Evolutionary conservation across 2,113 vertebrate species (phyloP), one percentile per base, ranked within the genome.

Genomic region (Centrocercus urophasianus): DNA sequence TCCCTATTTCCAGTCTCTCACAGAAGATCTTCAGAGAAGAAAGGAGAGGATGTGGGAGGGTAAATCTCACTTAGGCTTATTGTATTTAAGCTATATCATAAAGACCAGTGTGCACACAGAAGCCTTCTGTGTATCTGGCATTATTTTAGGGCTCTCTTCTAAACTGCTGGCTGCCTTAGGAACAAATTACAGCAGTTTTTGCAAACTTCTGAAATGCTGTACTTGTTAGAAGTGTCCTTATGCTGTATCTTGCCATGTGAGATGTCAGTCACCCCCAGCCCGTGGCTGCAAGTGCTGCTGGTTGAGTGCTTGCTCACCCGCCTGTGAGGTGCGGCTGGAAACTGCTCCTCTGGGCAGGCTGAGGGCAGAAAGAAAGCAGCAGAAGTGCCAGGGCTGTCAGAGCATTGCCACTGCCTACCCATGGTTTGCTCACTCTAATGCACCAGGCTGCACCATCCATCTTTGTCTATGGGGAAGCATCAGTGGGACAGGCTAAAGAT

Each of bases 261-360:
- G 45, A n/a, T 54, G 25, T 48, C 34, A 21, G 36, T 60, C 42
- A 48, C 54, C 32, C 17, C 17, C 73, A 73, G 28, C 10, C 48
- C 13, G 34, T 24, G 42, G 40, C 54, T 40, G 50, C 38, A 17
- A 60, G 27, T 43, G 2, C 42, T 42, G 67, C 52, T 2, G 0
- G 0, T 13, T 36, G 2, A 5, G 66, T 77, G 78, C 72, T 50
- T 6, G 7, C 27, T 63, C 56, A 66, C 25, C 54, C 3, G 0
- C 14, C 64, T 47, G 16, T 13, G 52, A 9, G 7, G 4, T 25
- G 40, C 14, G 4, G 10, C 24, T 8, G 8, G 56, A 16, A n/a
- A 8, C 34, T 47, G 30, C 45, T 4, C 17, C 47, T 5, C 63
- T 25, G 28, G 56, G 6, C 2, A 32, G 10, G 12, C 19, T 54